Conservation (phyloP, 2,797 vertebrate species). For the Syngnathus acus region DNA sequence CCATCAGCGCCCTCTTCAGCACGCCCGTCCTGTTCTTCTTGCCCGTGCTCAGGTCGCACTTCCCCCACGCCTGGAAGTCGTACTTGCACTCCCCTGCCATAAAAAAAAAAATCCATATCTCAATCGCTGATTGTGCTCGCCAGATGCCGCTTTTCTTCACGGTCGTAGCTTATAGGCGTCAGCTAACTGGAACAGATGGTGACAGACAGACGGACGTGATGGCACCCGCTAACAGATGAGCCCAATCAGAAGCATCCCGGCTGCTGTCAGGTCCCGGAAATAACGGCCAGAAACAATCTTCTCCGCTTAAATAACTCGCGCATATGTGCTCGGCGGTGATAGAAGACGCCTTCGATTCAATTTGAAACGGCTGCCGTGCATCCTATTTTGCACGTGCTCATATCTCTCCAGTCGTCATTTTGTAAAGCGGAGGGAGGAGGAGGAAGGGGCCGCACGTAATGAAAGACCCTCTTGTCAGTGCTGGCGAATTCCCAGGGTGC, state of each 20-base stretch:
- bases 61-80: conserved; percentile 92
- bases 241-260: conserved; percentile 29
- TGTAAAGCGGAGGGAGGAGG: neutral
- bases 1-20: conserved; percentile 87
- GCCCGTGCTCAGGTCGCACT: conserved; percentile 85
- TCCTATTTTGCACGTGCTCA: neutral
- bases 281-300: conserved; percentile 19
- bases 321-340: conserved; percentile 25
- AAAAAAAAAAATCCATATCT: neutral
- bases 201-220: neutral
- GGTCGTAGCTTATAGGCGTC: conserved; percentile 4
- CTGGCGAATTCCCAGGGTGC: conserved; percentile 45
- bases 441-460: neutral
- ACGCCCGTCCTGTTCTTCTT: conserved; percentile 86
- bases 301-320: conserved; percentile 16
- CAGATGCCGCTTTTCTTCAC: conserved; percentile 11
- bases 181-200: conserved; percentile 22
- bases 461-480: conserved; percentile 45
- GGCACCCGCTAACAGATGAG: conserved; percentile 26
- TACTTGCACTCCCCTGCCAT: conserved; percentile 89
- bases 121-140: neutral
- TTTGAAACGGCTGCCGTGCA: neutral
- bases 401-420: neutral
- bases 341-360: conserved; percentile 16
- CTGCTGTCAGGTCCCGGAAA: conserved; percentile 8